Conservation (phyloP, 2,113 vertebrate genomes). For the Crotophaga sulcirostris region DNA sequence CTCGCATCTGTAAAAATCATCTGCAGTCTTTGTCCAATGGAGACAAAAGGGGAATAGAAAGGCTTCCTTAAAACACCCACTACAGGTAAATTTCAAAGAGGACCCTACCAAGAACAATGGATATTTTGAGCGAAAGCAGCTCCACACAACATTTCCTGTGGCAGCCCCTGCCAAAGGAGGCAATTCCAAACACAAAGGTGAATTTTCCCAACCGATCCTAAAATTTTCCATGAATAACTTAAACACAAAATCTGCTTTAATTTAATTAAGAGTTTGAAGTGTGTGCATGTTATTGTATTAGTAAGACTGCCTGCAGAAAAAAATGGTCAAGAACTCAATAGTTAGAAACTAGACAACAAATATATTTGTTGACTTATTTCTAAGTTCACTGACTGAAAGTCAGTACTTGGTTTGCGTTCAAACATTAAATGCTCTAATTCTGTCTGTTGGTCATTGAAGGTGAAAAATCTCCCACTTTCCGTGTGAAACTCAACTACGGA, state of each 20-base stretch:
- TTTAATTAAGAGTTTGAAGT: neutral
- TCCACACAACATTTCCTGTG: neutral
- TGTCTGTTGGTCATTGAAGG: neutral
- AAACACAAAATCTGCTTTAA: neutral
- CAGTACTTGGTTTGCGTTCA: neutral
- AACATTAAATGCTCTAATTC: neutral
- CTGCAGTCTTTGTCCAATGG: neutral
- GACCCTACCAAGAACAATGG: neutral
- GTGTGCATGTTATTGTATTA: neutral
- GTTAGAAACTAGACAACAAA: too few species aligned
- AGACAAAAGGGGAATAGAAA: neutral
- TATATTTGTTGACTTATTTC: too few species aligned
- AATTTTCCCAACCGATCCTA: neutral
- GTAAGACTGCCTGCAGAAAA: neutral
- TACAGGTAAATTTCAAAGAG: neutral
- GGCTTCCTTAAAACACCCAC: neutral
- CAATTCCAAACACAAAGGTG: neutral
- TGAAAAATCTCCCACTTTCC: neutral
- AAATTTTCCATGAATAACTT: neutral
- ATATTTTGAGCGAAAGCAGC: neutral
- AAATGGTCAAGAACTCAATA: neutral
- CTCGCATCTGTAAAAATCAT: neutral
- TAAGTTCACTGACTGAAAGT: neutral
- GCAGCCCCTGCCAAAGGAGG: neutral
- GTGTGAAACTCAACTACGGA: neutral